Conservation (phyloP, 2,888 invertebrate genomes). For the Chalcis sispes region DNA sequence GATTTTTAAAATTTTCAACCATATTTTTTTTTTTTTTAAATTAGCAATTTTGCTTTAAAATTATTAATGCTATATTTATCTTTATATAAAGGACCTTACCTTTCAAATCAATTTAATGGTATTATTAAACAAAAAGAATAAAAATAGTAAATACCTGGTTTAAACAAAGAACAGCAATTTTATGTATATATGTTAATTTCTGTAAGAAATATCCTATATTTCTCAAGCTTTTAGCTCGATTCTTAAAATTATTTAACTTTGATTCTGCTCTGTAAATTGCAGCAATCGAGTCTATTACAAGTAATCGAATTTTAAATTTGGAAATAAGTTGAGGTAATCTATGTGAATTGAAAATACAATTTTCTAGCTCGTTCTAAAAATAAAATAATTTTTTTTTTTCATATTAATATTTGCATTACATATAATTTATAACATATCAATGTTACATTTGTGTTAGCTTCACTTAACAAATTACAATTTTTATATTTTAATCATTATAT, state of each 20-base stretch:
- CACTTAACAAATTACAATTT: no score
- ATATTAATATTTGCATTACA: constrained; percentile 23
- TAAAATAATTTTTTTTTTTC: constrained; percentile 1
- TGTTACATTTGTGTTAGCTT: no score
- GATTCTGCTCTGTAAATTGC: constrained; percentile 82
- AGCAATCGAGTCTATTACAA: constrained; percentile 86
- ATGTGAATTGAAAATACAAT: constrained; percentile 76
- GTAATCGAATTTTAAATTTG: constrained; percentile 78
- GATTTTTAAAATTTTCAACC: no score
- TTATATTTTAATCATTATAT: not conserved
- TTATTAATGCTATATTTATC: no score
- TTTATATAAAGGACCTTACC: no score
- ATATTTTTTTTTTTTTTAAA: no score
- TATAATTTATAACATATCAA: not conserved
- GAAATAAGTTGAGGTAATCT: constrained; percentile 79
- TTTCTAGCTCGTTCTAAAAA: constrained; percentile 78
- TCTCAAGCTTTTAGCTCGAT: constrained; percentile 79
- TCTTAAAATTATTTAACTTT: constrained; percentile 76
- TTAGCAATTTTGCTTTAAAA: no score
- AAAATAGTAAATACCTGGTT: constrained; percentile 84
- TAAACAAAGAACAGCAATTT: constrained; percentile 81
- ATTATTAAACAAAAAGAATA: no score
- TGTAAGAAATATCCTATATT: constrained; percentile 79
- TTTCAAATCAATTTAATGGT: no score
- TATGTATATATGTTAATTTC: constrained; percentile 77